Percentiles rank a stretch among this genome's conserved stretches.
Conservation (phyloP, 2,113 vertebrate species). For the Shinisaurus crocodilurus region DNA sequence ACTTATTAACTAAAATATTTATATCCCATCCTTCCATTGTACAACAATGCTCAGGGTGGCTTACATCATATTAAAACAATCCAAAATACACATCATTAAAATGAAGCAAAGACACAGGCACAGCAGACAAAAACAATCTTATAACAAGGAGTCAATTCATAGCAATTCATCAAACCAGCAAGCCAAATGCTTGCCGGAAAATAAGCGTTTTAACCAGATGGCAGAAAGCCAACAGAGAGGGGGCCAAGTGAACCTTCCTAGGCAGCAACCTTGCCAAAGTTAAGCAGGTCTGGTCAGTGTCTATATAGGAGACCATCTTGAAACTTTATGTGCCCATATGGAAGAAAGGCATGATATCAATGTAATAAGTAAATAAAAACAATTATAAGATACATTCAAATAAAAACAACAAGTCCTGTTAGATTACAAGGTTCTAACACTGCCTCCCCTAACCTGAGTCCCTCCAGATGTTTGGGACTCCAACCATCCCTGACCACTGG, state of each 20-base stretch:
- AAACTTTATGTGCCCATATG: background rate
- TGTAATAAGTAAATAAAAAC: background rate
- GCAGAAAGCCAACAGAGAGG: background rate
- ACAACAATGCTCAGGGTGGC: background rate
- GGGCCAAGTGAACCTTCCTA: background rate
- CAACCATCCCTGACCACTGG: background rate
- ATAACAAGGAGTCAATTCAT: background rate
- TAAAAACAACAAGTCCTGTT: background rate
- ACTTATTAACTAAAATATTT: background rate
- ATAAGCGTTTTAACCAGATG: background rate
- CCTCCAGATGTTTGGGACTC: background rate
- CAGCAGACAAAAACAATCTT: background rate
- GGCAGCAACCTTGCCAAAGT: background rate
- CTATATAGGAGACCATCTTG: background rate
- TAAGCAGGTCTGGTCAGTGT: background rate
- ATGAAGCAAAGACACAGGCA: background rate
- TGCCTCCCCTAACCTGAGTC: background rate
- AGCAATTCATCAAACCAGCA: background rate
- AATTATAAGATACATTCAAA: background rate
- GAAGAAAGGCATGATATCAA: background rate
- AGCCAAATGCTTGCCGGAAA: background rate
- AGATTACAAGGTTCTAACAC: background rate
- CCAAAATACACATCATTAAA: background rate
- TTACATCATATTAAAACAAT: background rate
- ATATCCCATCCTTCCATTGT: background rate